Evolutionary conservation across 2,113 vertebrate species (phyloP), one percentile per base, ranked within the genome.

Genomic region (Zosterops japonicus): DNA sequence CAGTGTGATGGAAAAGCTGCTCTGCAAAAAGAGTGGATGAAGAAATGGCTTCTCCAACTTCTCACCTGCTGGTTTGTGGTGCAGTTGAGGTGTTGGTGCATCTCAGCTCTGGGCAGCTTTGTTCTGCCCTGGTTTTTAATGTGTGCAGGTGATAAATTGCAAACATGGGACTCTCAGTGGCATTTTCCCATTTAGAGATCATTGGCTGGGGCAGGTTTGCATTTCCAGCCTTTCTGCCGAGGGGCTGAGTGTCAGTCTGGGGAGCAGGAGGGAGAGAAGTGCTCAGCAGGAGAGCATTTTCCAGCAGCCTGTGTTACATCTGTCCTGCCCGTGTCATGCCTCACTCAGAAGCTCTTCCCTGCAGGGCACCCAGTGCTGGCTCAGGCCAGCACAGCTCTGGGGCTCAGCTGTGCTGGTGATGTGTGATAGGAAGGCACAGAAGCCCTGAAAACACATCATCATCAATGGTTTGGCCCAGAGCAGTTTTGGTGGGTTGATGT

Each of bases 161-260:
- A 18, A 61, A 24, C 0, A 0, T 15, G 31, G 77, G 35, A 36
- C 57, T 65, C 18, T 2, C 10, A 1, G 63, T 22, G 27, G 12
- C 0, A 0, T 70, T 90, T 81, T 78, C 52, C 11, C 4, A 1
- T 20, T 65, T 20, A 33, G 65, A 84, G 27, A 11, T 89, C 44
- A 11, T 23, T 20, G 50, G 14, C 59, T 74, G 1, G 0, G 29
- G 56, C 2, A 2, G 87, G n/a, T 70, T 95, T 65, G 5, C 10
- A 12, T 61, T 92, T 52, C 74, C 69, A 64, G 7, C 50, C 24
- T 57, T 60, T 57, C 41, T 83, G 70, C 56, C 0, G 2, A 41
- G 77, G 68, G 50, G 25, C 36, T 50, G 64, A 81, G 14, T 29
- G 44, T 90, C 1, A 2, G 1, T 56, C 42, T 82, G 72, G 31